A percentile compares a stretch with the other conserved stretches of the same genome.
Conservation (phyloP, 1,140 invertebrate genomes). For the Dinothrombium tinctorium region DNA sequence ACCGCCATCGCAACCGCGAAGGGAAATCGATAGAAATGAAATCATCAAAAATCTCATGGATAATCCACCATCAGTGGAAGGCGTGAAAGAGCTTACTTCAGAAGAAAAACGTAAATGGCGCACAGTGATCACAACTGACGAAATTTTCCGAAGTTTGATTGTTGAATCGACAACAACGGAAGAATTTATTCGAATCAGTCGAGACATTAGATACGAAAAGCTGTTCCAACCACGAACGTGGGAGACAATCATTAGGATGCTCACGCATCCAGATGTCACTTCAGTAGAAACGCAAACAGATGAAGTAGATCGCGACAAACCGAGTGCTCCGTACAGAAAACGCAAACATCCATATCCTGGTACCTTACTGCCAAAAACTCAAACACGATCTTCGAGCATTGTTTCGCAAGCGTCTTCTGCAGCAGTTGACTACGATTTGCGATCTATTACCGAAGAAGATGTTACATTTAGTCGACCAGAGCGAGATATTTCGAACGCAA, state of each 20-base stretch:
- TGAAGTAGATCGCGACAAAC: constrained; percentile 50
- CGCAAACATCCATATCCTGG: constrained; percentile 30
- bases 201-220: constrained; percentile 42
- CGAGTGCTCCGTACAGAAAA: constrained; percentile 38
- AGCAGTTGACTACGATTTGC: constrained; percentile 22
- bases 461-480: constrained; percentile 37
- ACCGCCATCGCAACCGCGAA: too few species aligned
- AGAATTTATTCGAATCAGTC: constrained; percentile 57
- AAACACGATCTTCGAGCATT: constrained; percentile 23
- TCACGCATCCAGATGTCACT: constrained; percentile 35
- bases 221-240: constrained; percentile 49
- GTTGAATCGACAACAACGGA: constrained; percentile 57
- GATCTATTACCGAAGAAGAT: constrained; percentile 72
- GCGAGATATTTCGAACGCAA: background rate
- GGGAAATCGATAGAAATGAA: too few species aligned
- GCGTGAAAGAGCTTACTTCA: constrained; percentile 20
- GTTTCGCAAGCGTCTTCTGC: constrained; percentile 21
- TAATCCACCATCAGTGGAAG: constrained; percentile 1
- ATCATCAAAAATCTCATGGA: constrained; percentile 8
- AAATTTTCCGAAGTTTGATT: constrained; percentile 47
- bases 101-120: constrained; percentile 59
- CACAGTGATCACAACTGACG: constrained; percentile 66
- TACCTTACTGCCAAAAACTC: constrained; percentile 23
- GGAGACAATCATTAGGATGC: constrained; percentile 71
- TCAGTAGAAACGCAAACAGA: too few species aligned